Base-by-base conservation (phyloP, 2,113 vertebrate genomes). In the Pithys albifrons region DNA sequence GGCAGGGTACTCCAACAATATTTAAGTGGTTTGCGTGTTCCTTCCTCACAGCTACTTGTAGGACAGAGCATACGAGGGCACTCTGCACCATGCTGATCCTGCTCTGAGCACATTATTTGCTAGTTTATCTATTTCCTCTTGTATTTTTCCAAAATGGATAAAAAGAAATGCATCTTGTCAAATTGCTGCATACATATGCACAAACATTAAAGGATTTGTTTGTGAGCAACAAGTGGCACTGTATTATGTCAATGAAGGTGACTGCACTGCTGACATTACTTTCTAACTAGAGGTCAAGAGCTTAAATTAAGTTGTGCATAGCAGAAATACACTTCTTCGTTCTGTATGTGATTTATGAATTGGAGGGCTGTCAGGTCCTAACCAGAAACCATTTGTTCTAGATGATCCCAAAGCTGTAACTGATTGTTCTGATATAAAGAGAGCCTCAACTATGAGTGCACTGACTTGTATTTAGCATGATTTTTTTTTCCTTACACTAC, bases 1-100 rank as follows among this genome's bases (percentile, higher is more conserved):
- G 28, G 16, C 81, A 73, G n/a, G 74, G 10, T 74, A 43, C 75
- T 94, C 35, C 48, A 76, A 73, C 67, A 83, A 33, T 85, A 70
- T 89, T 64, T 58, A 66, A 88, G 43, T 59, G 43, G 43, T 90
- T 91, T 91, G 24, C 45, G 48, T 83, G 81, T 91, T 95, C 75
- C 88, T 97, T 97, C 71, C 95, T 97, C 81, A 29, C 87, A 94
- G 67, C 89, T 91, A 78, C 46, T 57, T 76, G 81, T 70, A 69
- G 64, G 33, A 90, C 78, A n/a, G 71, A 82, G 37, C 58, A 73
- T 46, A 78, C 18, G 20, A 91, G 89, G 85, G 89, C 71, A 76
- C 37, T 20, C 66, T 74, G 80, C 61, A 82, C 81, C 37, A 9
- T 29, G 54, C 35, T 88, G 70, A 69, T 89, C 70, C 58, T 89